Conservation (phyloP, 2,888 invertebrate species). For the Meliscaeva auricollis region DNA sequence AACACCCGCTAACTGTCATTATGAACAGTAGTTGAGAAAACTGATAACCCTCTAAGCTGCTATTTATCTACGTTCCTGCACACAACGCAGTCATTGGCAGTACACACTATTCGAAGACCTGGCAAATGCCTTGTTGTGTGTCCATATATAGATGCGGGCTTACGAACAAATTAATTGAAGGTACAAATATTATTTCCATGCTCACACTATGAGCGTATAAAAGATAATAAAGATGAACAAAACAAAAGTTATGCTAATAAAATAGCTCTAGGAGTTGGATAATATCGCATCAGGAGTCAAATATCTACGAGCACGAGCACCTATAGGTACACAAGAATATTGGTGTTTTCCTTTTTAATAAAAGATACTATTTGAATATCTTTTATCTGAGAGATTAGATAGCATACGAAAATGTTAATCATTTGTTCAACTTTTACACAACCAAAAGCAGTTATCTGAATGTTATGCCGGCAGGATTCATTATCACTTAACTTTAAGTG, state of each 20-base stretch:
- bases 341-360: constrained; percentile 31
- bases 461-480: constrained; percentile 40
- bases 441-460: constrained; percentile 29
- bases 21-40: no score
- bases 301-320: neutral
- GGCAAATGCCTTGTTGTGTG: constrained; percentile 5
- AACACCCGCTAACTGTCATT: no score
- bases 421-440: constrained; percentile 40
- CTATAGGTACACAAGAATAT: constrained; percentile 2
- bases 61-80: neutral
- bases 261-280: constrained; percentile 25
- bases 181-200: constrained; percentile 23
- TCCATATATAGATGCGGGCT: constrained; percentile 11
- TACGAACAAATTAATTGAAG: constrained; percentile 22
- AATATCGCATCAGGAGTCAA: constrained; percentile 2
- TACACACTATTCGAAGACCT: constrained; percentile 15
- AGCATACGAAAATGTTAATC: constrained; percentile 33
- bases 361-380: constrained; percentile 39
- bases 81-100: neutral
- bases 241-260: constrained; percentile 58
- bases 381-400: constrained; percentile 34
- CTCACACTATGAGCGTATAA: constrained; percentile 3
- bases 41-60: no score
- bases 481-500: constrained; percentile 48
- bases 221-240: constrained; percentile 24